A percentile compares a stretch with the other conserved stretches of the same genome.
Evolutionary conservation across 2,113 vertebrate genomes (phyloP).

Genomic region (Columba janthina): DNA sequence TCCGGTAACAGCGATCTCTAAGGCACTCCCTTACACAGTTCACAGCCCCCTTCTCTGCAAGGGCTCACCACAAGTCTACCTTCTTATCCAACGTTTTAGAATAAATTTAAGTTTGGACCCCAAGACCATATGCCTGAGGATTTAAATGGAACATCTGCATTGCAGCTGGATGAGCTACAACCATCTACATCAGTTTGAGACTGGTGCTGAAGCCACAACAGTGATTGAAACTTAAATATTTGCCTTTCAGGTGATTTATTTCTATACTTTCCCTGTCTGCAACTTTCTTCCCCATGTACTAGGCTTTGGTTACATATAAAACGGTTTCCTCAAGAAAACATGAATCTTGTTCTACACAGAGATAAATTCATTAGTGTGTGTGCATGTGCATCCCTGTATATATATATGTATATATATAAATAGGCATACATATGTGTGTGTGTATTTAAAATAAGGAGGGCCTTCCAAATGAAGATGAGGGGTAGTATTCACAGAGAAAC

Average conservation of each 20-base stretch:
- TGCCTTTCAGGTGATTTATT: not conserved
- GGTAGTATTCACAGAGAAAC: not conserved
- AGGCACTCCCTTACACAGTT: not conserved
- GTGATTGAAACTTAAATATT: not conserved
- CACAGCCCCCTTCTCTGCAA: not conserved
- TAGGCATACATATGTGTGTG: too few species aligned
- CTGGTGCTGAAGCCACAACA: not conserved
- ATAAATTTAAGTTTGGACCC: not conserved
- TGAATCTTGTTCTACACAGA: not conserved
- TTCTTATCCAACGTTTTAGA: not conserved
- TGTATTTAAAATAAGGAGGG: not conserved
- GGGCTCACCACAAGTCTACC: not conserved
- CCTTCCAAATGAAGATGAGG: not conserved
- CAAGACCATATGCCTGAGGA: not conserved
- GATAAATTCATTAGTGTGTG: not conserved
- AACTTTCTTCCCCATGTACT: not conserved
- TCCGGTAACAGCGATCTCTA: not conserved
- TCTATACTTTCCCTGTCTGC: not conserved
- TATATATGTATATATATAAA: not conserved
- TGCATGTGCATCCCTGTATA: not conserved
- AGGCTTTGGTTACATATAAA: not conserved
- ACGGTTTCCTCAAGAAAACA: not conserved
- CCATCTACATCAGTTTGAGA: not conserved
- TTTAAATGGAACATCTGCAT: not conserved
- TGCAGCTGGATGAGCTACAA: not conserved